These are phyloP conservation scores for Lerema accius DNA, from an alignment of 1,140 invertebrate species.

Conservation along the genomic window DNA sequence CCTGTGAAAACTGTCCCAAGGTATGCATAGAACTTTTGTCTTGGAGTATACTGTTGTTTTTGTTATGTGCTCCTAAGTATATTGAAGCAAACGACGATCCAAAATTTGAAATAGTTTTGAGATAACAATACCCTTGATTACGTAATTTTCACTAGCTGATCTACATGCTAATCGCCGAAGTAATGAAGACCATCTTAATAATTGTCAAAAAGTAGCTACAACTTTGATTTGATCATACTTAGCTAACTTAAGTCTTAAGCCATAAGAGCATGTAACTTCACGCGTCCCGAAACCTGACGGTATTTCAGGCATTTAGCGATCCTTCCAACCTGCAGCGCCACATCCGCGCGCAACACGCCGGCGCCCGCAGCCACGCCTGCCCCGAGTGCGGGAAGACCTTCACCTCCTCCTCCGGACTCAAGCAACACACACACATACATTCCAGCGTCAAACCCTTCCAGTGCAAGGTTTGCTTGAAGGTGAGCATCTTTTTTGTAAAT, in stretches of 20 bases:
- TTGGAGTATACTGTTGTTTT: not conserved
- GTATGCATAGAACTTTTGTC: slow-evolving; percentile 51
- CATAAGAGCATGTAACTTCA: slow-evolving; percentile 43
- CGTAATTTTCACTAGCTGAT: too few relatives aligned
- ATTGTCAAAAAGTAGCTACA: too few relatives aligned
- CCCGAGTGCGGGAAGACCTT: slow-evolving; percentile 99
- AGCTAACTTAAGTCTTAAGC: slow-evolving; percentile 12
- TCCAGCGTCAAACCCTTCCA: slow-evolving; percentile 99
- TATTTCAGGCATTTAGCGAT: slow-evolving; percentile 94
- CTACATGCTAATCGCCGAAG: too few relatives aligned
- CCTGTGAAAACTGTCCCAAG: slow-evolving; percentile 97
- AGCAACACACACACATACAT: slow-evolving; percentile 99
- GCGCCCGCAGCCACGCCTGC: slow-evolving; percentile 96
- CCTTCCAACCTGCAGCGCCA: slow-evolving; percentile 97
- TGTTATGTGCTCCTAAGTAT: slow-evolving; percentile 2
- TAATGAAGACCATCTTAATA: too few relatives aligned
- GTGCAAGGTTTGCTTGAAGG: slow-evolving; percentile 95
- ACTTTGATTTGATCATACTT: slow-evolving; percentile 1
- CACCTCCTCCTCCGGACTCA: slow-evolving; percentile 97
- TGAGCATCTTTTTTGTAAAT: slow-evolving; percentile 56
- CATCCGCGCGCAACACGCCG: slow-evolving; percentile 96
- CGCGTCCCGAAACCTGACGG: slow-evolving; percentile 73
- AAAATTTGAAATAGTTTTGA: too few relatives aligned
- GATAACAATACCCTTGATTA: too few relatives aligned
- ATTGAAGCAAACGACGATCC: not conserved